Percentiles rank a stretch among this genome's conserved stretches.
phyloP scores from a whole-genome alignment of 2,888 invertebrate genomes.

The Microctonus hyperodae region DNA sequence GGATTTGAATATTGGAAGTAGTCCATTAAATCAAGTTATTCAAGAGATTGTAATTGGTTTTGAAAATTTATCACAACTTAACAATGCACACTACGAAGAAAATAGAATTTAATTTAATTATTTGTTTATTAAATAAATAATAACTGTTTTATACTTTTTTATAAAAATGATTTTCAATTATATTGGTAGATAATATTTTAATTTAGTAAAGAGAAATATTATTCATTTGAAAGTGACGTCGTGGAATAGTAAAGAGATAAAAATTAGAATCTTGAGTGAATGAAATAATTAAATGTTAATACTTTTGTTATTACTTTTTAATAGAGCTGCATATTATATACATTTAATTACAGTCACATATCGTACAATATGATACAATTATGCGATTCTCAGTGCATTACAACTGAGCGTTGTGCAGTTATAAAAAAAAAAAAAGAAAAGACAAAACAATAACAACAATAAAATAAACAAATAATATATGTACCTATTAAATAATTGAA shows the following conservation, averaged over 20 bases:
- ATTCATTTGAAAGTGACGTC: no score
- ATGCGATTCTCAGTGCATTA: conserved; percentile 28
- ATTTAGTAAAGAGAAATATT: no score
- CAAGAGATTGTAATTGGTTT: conserved; percentile 13
- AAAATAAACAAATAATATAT: conserved; percentile 35
- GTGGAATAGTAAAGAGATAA: no score
- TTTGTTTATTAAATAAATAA: neutral
- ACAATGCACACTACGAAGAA: neutral
- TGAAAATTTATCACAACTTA: conserved; percentile 13
- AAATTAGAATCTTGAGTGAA: no score
- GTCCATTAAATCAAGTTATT: conserved; percentile 12
- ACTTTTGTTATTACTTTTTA: conserved; percentile 38
- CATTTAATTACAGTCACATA: conserved; percentile 56
- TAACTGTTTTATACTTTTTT: neutral
- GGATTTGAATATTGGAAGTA: neutral
- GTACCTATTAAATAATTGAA: conserved; percentile 32
- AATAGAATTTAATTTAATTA: neutral
- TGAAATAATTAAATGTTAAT: no score
- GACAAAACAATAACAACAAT: neutral
- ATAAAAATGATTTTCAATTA: neutral
- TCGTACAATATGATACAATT: conserved; percentile 52
- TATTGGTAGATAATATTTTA: neutral
- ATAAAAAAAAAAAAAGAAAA: neutral
- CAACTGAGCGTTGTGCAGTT: conserved; percentile 10
- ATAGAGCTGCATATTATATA: conserved; percentile 51